These are phyloP conservation scores for Echinometra lucunter DNA, from an alignment of 53 echinoderm and acorn worm species.

Conservation along the genomic window DNA sequence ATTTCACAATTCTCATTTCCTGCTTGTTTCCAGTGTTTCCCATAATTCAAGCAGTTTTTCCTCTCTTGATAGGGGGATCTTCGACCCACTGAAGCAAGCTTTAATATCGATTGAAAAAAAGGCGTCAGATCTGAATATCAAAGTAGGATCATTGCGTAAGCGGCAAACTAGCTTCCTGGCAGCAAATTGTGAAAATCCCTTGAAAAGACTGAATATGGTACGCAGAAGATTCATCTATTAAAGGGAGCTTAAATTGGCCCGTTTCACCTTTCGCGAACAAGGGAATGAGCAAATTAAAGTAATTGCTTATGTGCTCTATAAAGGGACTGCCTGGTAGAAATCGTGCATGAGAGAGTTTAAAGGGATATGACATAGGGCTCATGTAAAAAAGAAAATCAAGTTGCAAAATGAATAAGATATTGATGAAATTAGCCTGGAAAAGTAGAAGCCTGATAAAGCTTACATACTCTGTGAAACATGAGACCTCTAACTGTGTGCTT, in stretches of 20 bases:
- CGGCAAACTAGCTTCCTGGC: not conserved
- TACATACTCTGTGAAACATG: no score
- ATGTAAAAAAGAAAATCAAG: not conserved
- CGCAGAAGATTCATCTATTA: not conserved
- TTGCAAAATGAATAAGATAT: not conserved
- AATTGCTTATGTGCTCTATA: not conserved
- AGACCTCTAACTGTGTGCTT: no score
- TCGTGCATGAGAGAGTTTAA: not conserved
- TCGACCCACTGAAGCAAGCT: not conserved
- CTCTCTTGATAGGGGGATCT: not conserved
- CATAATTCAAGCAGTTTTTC: not conserved
- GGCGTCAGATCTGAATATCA: not conserved
- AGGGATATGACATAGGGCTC: not conserved
- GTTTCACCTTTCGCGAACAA: not conserved
- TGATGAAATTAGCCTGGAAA: not conserved
- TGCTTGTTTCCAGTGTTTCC: not conserved
- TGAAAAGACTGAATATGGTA: slow-evolving; percentile 18
- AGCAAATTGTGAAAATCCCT: slow-evolving; percentile 61
- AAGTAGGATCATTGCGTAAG: not conserved
- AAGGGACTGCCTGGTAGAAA: not conserved
- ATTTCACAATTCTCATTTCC: not conserved
- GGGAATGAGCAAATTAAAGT: not conserved
- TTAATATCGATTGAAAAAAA: not conserved
- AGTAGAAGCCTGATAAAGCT: no score
- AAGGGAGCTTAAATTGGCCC: not conserved